Percentiles rank a stretch among this genome's conserved stretches.
phyloP scores from a whole-genome alignment of 2,113 vertebrate species.

The Lophotis ruficrista region DNA sequence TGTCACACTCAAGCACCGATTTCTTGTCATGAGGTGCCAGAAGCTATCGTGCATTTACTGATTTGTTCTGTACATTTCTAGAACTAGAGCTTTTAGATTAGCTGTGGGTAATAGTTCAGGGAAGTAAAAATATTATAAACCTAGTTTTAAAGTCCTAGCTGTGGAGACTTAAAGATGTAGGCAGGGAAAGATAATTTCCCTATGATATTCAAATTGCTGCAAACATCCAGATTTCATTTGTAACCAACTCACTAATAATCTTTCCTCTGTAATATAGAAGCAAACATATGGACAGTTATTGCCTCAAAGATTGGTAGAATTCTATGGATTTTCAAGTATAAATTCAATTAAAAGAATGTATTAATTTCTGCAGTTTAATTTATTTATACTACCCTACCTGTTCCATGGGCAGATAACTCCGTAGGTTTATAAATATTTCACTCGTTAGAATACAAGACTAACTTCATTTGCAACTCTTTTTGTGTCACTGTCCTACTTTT shows the following conservation, averaged over 20 bases:
- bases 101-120: background rate
- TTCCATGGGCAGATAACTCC: constrained; percentile 37
- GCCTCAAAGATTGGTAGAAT: constrained; percentile 56
- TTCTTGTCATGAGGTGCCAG: constrained; percentile 47
- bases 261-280: constrained; percentile 67
- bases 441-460: constrained; percentile 45
- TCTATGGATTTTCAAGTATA: constrained; percentile 76
- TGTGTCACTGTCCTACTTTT: constrained; percentile 64
- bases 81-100: constrained; percentile 53
- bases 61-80: constrained; percentile 52
- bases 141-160: constrained; percentile 15
- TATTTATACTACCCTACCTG: constrained; percentile 54
- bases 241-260: constrained; percentile 67
- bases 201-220: constrained; percentile 70
- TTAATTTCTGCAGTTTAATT: constrained; percentile 66
- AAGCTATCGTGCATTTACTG: constrained; percentile 22
- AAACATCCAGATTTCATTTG: constrained; percentile 72
- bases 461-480: constrained; percentile 60
- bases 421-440: constrained; percentile 65
- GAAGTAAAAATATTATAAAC: constrained; percentile 15
- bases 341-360: constrained; percentile 72
- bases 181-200: constrained; percentile 69
- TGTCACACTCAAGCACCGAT: constrained; percentile 45
- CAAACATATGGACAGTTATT: constrained; percentile 57
- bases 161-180: constrained; percentile 68